phyloP scores from a whole-genome alignment of 2,888 invertebrate species.

The Dione juno region DNA sequence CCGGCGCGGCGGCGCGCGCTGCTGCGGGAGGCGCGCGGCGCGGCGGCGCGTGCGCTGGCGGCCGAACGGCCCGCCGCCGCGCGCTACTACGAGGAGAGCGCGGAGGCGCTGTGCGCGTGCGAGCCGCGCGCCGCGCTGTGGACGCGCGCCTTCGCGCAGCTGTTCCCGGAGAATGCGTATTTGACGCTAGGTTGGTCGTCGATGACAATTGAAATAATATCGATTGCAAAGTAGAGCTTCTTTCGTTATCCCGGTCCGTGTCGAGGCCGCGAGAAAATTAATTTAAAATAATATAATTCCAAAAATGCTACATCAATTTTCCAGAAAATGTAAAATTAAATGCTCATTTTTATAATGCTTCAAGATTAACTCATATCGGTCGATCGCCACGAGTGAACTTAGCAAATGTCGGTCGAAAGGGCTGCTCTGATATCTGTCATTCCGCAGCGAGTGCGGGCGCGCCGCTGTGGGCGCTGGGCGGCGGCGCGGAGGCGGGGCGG shows the following conservation, averaged over 20 bases:
- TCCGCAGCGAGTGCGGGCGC: conserved; percentile 51
- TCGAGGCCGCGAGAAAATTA: too few relatives aligned
- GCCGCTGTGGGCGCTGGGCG: conserved; percentile 50
- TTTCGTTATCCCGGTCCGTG: too few relatives aligned
- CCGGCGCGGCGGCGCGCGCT: conserved; percentile 46
- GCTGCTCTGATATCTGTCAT: too few relatives aligned
- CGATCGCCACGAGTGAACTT: too few relatives aligned
- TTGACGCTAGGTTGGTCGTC: conserved; percentile 53
- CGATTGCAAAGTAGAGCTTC: too few relatives aligned
- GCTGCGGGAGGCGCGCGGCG: conserved; percentile 47
- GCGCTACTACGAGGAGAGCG: conserved; percentile 61
- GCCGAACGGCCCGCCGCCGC: conserved; percentile 42
- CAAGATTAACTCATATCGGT: too few relatives aligned
- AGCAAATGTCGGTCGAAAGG: too few relatives aligned
- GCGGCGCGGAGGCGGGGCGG: conserved; percentile 39
- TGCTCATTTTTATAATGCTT: too few relatives aligned
- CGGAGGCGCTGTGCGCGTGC: conserved; percentile 52
- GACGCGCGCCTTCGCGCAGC: conserved; percentile 50
- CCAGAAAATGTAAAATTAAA: too few relatives aligned
- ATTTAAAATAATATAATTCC: too few relatives aligned
- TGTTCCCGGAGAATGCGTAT: conserved; percentile 54
- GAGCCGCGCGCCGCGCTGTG: conserved; percentile 44
- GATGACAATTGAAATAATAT: not conserved
- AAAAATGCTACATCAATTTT: too few relatives aligned
- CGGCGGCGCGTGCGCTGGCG: conserved; percentile 37